Evolutionary conservation across 2,113 vertebrate genomes (phyloP).

Genomic region (Ctenomys sociabilis): DNA sequence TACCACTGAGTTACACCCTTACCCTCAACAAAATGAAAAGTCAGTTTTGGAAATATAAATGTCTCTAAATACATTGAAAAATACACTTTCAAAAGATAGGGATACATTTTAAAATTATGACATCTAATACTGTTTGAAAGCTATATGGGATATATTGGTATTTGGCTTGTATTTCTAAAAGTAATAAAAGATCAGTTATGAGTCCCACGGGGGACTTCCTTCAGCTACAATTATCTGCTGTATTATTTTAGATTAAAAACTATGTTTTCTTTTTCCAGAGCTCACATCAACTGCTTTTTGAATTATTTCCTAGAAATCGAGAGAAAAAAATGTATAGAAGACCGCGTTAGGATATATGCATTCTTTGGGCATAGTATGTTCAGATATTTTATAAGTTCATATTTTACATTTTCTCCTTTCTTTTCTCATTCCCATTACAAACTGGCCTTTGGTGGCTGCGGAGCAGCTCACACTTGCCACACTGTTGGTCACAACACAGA

Average conservation of each 20-base stretch:
- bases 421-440: not conserved
- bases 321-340: not conserved
- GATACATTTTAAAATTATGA: not conserved
- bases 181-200: not conserved
- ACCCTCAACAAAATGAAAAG: not conserved
- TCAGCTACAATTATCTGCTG: not conserved
- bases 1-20: not conserved
- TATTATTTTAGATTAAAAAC: conserved; percentile 35
- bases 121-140: not conserved
- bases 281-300: not conserved
- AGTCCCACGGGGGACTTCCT: not conserved
- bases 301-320: conserved; percentile 39
- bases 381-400: not conserved
- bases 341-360: not conserved
- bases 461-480: not conserved
- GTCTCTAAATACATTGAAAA: not conserved
- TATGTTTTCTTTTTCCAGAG: not conserved
- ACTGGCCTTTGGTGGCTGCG: not conserved
- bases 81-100: not conserved
- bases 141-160: not conserved
- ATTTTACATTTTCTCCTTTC: not conserved
- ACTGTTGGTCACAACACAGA: not conserved
- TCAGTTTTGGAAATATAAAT: not conserved
- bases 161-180: conserved; percentile 37
- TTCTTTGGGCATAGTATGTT: not conserved